phyloP scores from a whole-genome alignment of 2,888 invertebrate genomes.

The Harpagoxenus sublaevis region DNA sequence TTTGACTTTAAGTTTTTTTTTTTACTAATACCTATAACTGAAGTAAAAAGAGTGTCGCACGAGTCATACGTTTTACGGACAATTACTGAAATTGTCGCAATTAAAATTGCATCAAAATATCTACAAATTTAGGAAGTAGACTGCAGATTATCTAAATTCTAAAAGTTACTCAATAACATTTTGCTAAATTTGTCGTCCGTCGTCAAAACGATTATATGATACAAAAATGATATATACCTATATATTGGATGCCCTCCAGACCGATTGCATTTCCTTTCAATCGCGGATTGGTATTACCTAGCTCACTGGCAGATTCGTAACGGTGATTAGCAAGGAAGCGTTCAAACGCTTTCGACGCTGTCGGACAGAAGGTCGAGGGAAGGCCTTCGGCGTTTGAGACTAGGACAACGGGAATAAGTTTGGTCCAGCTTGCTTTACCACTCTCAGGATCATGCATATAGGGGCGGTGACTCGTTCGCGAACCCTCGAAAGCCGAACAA shows the following conservation, averaged over 20 bases:
- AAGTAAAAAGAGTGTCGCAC: too few species aligned
- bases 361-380: neutral
- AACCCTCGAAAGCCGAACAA: slow-evolving; percentile 80
- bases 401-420: slow-evolving; percentile 52
- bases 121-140: slow-evolving; percentile 66
- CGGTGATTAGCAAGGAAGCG: slow-evolving; percentile 27
- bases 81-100: neutral
- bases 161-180: slow-evolving; percentile 51
- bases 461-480: slow-evolving; percentile 70
- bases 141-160: slow-evolving; percentile 67
- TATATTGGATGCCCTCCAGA: neutral
- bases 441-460: slow-evolving; percentile 59
- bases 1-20: too few species aligned
- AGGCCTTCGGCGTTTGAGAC: slow-evolving; percentile 14
- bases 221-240: slow-evolving; percentile 3
- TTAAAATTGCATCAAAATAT: slow-evolving; percentile 5
- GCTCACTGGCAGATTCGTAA: slow-evolving; percentile 36
- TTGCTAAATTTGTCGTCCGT: neutral
- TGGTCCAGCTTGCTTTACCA: slow-evolving; percentile 59
- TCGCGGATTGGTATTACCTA: slow-evolving; percentile 32
- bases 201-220: neutral
- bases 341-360: slow-evolving; percentile 35
- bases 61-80: neutral
- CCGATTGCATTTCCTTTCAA: slow-evolving; percentile 9
- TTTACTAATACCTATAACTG: neutral